Percentiles rank a stretch among this genome's conserved stretches.
Evolutionary conservation across 1,140 invertebrate species (phyloP).

Genomic region (Scaptodrosophila lebanonensis): DNA sequence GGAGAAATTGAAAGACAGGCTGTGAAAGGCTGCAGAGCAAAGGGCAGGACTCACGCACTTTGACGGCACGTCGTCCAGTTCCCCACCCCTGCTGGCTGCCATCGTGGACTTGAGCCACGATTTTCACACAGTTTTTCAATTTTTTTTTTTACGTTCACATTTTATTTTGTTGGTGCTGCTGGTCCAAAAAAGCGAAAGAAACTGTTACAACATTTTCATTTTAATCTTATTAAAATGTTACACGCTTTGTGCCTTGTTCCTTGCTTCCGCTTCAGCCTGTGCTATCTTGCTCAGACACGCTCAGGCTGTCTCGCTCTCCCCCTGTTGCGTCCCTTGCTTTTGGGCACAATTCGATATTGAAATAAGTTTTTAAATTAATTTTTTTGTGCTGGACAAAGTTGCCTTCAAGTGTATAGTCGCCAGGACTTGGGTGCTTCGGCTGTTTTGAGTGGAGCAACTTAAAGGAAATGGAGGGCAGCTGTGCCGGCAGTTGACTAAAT

Average conservation of each 20-base stretch:
- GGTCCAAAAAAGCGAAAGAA: slow-evolving; percentile 29
- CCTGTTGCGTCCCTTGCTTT: slow-evolving; percentile 2
- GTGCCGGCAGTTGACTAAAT: slow-evolving; percentile 35
- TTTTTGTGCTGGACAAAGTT: slow-evolving; percentile 68
- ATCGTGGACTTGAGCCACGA: slow-evolving; percentile 2
- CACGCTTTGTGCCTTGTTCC: slow-evolving; percentile 26
- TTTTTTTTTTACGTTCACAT: slow-evolving; percentile 10
- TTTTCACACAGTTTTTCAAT: slow-evolving; percentile 33
- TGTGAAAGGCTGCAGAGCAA: no score
- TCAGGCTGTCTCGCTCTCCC: background rate
- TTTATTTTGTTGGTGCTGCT: slow-evolving; percentile 11
- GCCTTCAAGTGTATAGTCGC: slow-evolving; percentile 34
- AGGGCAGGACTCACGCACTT: no score
- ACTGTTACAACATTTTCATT: slow-evolving; percentile 73
- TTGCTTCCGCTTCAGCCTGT: slow-evolving; percentile 4
- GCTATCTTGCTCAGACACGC: background rate
- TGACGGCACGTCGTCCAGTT: no score
- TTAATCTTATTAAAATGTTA: slow-evolving; percentile 75
- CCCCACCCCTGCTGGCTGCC: no score
- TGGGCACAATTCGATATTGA: slow-evolving; percentile 62
- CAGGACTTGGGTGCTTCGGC: background rate
- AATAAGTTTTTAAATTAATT: slow-evolving; percentile 75
- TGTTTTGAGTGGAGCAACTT: slow-evolving; percentile 15
- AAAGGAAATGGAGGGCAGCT: background rate
- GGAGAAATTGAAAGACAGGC: no score